These are phyloP conservation scores for Drosophila littoralis DNA, from an alignment of 1,140 invertebrate species.

Conservation along the genomic window DNA sequence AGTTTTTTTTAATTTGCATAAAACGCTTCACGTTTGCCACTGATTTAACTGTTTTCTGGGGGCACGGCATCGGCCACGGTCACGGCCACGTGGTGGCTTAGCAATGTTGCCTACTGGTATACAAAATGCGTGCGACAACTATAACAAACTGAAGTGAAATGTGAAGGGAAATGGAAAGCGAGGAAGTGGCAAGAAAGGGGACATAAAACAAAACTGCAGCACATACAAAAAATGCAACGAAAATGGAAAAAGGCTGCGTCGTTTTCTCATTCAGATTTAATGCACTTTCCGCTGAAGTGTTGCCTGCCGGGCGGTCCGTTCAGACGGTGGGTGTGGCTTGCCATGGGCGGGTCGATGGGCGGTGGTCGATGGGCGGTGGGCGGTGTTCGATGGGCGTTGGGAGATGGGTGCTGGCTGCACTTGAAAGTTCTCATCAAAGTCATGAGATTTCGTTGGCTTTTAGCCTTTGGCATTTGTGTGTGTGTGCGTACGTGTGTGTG, in stretches of 20 bases:
- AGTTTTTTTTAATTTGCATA: slow-evolving; percentile 19
- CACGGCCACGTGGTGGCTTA: slow-evolving; percentile 3
- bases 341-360: neutral
- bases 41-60: slow-evolving; percentile 29
- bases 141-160: neutral
- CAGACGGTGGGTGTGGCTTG: neutral
- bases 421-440: slow-evolving; percentile 64
- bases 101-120: neutral
- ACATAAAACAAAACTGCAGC: slow-evolving; percentile 33
- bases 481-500: neutral
- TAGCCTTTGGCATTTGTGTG: slow-evolving; percentile 30
- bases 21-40: slow-evolving; percentile 9
- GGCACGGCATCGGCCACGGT: neutral
- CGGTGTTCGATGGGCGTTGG: neutral
- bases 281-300: slow-evolving; percentile 49
- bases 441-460: slow-evolving; percentile 49
- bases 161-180: no score
- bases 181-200: neutral
- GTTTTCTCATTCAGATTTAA: slow-evolving; percentile 59
- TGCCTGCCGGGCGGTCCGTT: no score
- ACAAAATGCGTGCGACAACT: slow-evolving; percentile 7
- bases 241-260: slow-evolving; percentile 31
- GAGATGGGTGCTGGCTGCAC: slow-evolving; percentile 15
- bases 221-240: slow-evolving; percentile 27
- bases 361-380: neutral